Conservation (phyloP, 2,888 invertebrate genomes). For the Lepidocyrtoides sp. region DNA sequence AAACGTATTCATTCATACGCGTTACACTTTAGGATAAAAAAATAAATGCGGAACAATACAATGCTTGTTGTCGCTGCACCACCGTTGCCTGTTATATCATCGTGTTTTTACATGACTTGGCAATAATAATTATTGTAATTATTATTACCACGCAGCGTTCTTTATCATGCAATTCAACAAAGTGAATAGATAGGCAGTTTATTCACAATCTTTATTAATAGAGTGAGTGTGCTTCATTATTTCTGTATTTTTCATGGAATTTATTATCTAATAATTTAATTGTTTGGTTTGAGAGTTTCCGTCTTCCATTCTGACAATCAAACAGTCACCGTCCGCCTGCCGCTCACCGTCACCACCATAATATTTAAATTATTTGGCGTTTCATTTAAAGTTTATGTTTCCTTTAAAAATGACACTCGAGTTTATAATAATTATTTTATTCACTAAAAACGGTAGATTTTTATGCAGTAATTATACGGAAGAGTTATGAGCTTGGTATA, state of each 20-base stretch:
- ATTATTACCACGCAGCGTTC: neutral
- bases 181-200: neutral
- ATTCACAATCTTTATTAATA: neutral
- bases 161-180: neutral
- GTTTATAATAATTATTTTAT: no score
- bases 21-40: neutral
- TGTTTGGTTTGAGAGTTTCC: neutral
- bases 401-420: neutral
- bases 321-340: no score
- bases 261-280: conserved; percentile 36
- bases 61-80: neutral
- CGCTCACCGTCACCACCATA: neutral
- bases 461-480: conserved; percentile 6
- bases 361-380: neutral
- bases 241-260: conserved; percentile 13
- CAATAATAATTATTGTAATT: conserved; percentile 32
- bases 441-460: neutral
- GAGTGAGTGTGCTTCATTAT: neutral
- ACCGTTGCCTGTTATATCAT: conserved; percentile 34
- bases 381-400: neutral
- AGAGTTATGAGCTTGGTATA: neutral
- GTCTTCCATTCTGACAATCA: neutral
- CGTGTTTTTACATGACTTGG: conserved; percentile 2
- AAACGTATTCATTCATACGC: neutral
- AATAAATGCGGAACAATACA: neutral